Percentiles rank a stretch among this genome's conserved stretches.
Evolutionary conservation across 1,140 invertebrate genomes (phyloP).

Genomic region (Oreohelix idahoensis): DNA sequence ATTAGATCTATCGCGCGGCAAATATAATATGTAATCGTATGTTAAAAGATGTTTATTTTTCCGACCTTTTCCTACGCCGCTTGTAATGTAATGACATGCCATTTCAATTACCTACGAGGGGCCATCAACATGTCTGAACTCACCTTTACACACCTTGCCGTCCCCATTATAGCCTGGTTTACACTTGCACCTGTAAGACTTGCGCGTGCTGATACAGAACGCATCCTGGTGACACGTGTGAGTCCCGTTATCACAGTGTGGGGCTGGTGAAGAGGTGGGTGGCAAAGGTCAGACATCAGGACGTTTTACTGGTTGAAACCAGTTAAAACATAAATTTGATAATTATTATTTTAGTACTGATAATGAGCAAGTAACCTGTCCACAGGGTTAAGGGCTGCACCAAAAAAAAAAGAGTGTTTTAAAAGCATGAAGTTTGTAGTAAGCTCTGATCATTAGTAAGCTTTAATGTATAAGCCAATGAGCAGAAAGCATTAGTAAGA

Average conservation of each 20-base stretch:
- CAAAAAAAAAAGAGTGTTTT: too few species aligned
- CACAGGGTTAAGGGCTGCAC: background rate
- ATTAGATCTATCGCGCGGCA: background rate
- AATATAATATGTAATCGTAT: background rate
- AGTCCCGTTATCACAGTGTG: conserved; percentile 60
- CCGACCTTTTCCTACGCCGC: background rate
- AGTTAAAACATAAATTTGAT: background rate
- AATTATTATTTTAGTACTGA: background rate
- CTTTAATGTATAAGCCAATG: too few species aligned
- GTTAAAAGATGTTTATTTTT: background rate
- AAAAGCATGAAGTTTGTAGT: too few species aligned
- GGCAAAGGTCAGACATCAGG: conserved; percentile 12
- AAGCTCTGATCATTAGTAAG: too few species aligned
- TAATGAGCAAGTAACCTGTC: background rate
- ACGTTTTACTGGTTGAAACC: background rate
- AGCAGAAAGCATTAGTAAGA: too few species aligned
- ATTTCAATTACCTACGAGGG: conserved; percentile 2
- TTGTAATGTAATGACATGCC: background rate
- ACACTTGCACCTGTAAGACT: conserved; percentile 64
- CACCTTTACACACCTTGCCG: conserved; percentile 77
- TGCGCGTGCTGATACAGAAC: conserved; percentile 60
- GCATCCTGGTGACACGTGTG: conserved; percentile 66
- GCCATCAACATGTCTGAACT: conserved; percentile 30
- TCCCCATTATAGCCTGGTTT: conserved; percentile 80
- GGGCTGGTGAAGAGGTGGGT: conserved; percentile 42